Evolutionary conservation across 2,888 invertebrate genomes (phyloP).

Genomic region (Neoaliturus tenellus): DNA sequence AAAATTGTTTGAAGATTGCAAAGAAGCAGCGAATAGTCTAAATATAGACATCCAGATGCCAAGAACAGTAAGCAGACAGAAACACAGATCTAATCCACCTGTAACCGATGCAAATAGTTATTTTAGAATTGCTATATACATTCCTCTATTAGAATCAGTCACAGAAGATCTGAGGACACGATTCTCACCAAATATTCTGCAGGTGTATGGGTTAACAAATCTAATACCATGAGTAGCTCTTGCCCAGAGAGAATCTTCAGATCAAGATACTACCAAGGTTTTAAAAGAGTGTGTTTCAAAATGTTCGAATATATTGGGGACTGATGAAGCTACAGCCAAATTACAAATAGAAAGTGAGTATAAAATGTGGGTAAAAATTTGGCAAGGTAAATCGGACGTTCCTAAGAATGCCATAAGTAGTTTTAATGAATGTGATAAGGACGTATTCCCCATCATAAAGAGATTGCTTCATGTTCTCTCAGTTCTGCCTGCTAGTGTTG

Average conservation of each 20-base stretch:
- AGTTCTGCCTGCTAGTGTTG: conserved; percentile 64
- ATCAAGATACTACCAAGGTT: not conserved
- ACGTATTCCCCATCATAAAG: conserved; percentile 63
- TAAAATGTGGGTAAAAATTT: conserved; percentile 59
- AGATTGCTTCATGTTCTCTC: conserved; percentile 62
- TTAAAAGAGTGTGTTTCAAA: not conserved
- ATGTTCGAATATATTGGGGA: not conserved
- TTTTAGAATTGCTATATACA: not conserved
- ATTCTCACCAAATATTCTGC: not conserved
- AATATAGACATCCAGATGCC: not conserved
- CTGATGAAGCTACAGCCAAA: not conserved
- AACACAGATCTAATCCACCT: not conserved
- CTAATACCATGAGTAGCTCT: not conserved
- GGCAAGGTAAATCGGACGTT: not conserved
- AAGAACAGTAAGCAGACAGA: not conserved
- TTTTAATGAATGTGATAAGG: conserved; percentile 63
- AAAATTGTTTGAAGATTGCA: not conserved
- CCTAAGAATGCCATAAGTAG: conserved; percentile 61
- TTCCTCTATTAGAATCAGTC: not conserved
- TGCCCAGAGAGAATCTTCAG: not conserved
- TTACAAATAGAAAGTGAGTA: conserved; percentile 55
- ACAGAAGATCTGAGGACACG: not conserved
- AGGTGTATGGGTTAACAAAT: not conserved
- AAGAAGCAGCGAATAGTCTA: not conserved
- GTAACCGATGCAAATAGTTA: conserved; percentile 56